Base-by-base conservation (phyloP, 2,888 invertebrate genomes). In the Cenopis cana region DNA sequence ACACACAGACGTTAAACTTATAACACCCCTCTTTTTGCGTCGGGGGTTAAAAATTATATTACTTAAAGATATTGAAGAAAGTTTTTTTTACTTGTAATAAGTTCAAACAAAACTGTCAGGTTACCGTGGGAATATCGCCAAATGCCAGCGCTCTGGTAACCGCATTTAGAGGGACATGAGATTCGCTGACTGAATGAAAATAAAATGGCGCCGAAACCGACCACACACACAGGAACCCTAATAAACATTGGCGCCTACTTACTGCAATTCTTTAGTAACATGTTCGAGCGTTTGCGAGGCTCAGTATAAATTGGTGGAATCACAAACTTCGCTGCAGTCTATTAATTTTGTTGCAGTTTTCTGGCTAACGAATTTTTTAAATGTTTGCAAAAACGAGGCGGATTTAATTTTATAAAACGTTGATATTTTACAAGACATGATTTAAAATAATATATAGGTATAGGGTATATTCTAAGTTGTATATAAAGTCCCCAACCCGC, bases 121-220 rank as follows among this genome's bases (percentile, higher is more conserved):
- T 55, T 41, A 50, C 36, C 18, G 60, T 74, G 73, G 74, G 72
- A 75, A 74, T 41, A 56, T 66, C 49, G 72, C 73, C 73, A 73
- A 73, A 72, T 54, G 69, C 56, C 65, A 59, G 66, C 62, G 65
- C 61, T 67, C 72, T 71, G 72, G 67, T 49, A 70, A 72, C 65
- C 73, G 66, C 73, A 71, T 73, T 78, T 70, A 72, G 54, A 69
- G 67, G 68, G 69, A 72, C 76, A 74, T 69, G 59, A 62, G 74
- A 71, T 70, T 65, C 69, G 74, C 76, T 77, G 76, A 77, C 74
- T 72, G 74, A 73, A 73, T 73, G 64, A 73, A 75, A 74, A 74
- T 74, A 74, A 75, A 75, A 73, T 64, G 61, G 66, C 24, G 46
- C 41, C 62, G 49, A 69, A 72, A 67, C 55, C 56, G 65, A 38